A percentile compares a stretch with the other conserved stretches of the same genome.
Evolutionary conservation across 1,140 invertebrate genomes (phyloP).

Genomic region (Drosophila pruinosa): DNA sequence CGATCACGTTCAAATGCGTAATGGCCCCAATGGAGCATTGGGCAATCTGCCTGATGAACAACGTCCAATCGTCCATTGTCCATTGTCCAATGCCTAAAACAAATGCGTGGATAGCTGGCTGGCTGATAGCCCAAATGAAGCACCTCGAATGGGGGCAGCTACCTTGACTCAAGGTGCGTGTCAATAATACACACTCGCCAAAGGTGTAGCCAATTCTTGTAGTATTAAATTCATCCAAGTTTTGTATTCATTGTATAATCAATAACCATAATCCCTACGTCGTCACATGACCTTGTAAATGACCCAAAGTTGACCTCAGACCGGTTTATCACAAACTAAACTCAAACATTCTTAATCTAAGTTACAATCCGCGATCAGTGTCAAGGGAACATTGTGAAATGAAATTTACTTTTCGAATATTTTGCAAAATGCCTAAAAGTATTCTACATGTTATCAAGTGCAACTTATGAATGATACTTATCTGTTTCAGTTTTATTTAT

Average conservation of each 20-base stretch:
- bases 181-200: background rate
- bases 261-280: too few species aligned
- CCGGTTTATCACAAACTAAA: background rate
- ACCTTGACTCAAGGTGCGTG: too few species aligned
- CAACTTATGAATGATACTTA: constrained; percentile 1
- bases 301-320: constrained; percentile 1
- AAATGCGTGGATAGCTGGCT: constrained; percentile 4
- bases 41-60: constrained; percentile 5
- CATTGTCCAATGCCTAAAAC: background rate
- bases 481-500: background rate
- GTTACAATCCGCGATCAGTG: too few species aligned
- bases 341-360: too few species aligned
- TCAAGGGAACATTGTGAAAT: too few species aligned
- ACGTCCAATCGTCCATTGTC: background rate
- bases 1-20: constrained; percentile 38
- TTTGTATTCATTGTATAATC: too few species aligned
- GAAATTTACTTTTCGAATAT: constrained; percentile 3
- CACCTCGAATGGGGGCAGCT: background rate
- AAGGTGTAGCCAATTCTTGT: too few species aligned
- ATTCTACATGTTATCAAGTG: background rate
- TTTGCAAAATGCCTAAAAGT: constrained; percentile 38
- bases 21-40: constrained; percentile 3
- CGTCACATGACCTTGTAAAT: background rate
- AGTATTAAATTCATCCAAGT: too few species aligned
- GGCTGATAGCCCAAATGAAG: constrained; percentile 4